Percentiles rank a stretch among this genome's conserved stretches.
phyloP scores from a whole-genome alignment of 1,140 invertebrate species.

The Ceratosolen fusciceps region DNA sequence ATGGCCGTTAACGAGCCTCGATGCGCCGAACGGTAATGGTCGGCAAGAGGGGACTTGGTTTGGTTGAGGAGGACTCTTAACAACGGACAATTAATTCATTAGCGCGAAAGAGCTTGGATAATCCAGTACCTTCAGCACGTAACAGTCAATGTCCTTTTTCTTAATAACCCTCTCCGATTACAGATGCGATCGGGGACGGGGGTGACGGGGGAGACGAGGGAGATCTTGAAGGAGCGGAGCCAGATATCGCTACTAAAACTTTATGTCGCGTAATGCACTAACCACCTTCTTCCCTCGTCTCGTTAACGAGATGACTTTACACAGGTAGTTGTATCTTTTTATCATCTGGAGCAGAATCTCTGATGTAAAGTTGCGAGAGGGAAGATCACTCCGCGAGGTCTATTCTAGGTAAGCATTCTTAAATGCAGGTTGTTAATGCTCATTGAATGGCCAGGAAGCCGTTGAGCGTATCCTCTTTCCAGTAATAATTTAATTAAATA shows the following conservation, averaged over 20 bases:
- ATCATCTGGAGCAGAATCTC: too few relatives aligned
- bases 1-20: too few relatives aligned
- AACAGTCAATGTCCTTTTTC: slow-evolving; percentile 7
- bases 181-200: neutral
- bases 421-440: neutral
- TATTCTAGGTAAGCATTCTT: neutral
- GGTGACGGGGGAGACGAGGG: neutral
- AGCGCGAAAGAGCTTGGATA: too few relatives aligned
- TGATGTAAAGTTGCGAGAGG: neutral
- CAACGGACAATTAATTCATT: too few relatives aligned
- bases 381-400: neutral
- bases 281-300: neutral
- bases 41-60: too few relatives aligned
- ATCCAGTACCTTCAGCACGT: too few relatives aligned
- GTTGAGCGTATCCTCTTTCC: neutral
- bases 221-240: neutral
- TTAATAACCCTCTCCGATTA: neutral
- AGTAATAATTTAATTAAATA: slow-evolving; percentile 7
- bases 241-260: neutral
- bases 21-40: too few relatives aligned
- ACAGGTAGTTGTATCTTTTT: neutral
- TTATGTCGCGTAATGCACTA: neutral
- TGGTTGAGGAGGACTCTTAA: too few relatives aligned
- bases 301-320: neutral
- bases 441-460: neutral